phyloP scores from a whole-genome alignment of 2,797 vertebrate genomes.

The Schizothorax lantsangensis region DNA sequence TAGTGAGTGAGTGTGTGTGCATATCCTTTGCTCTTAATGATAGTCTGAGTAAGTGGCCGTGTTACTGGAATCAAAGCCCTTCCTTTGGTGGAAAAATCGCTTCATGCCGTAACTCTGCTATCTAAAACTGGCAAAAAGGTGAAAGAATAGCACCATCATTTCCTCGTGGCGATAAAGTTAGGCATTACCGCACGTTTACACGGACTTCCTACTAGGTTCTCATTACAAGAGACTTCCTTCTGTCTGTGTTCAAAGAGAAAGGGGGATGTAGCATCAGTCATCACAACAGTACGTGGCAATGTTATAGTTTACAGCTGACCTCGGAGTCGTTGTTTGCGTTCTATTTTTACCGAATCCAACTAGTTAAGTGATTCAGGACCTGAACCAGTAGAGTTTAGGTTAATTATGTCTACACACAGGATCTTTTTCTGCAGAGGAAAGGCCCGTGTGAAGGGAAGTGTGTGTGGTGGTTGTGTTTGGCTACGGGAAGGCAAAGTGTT shows the following conservation, averaged over 20 bases:
- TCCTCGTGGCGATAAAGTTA: slow-evolving; percentile 34
- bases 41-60: slow-evolving; percentile 38
- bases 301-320: slow-evolving; percentile 22
- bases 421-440: slow-evolving; percentile 74
- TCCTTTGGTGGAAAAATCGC: slow-evolving; percentile 37
- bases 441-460: slow-evolving; percentile 70
- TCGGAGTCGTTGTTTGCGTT: neutral
- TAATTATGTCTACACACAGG: slow-evolving; percentile 18
- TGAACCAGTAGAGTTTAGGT: neutral
- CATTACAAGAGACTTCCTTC: slow-evolving; percentile 34
- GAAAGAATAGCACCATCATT: slow-evolving; percentile 38
- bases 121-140: slow-evolving; percentile 20
- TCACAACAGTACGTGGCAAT: neutral
- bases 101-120: slow-evolving; percentile 16
- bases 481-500: slow-evolving; percentile 81
- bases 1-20: slow-evolving; percentile 28
- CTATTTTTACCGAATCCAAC: slow-evolving; percentile 17
- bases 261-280: slow-evolving; percentile 28
- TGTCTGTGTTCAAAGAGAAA: slow-evolving; percentile 40
- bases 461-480: slow-evolving; percentile 75
- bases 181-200: slow-evolving; percentile 23
- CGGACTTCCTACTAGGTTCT: slow-evolving; percentile 38
- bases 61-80: slow-evolving; percentile 41
- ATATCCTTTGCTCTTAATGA: slow-evolving; percentile 42
- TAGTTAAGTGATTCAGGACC: slow-evolving; percentile 10